Conservation (phyloP, 2,797 vertebrate species). For the Falco biarmicus region DNA sequence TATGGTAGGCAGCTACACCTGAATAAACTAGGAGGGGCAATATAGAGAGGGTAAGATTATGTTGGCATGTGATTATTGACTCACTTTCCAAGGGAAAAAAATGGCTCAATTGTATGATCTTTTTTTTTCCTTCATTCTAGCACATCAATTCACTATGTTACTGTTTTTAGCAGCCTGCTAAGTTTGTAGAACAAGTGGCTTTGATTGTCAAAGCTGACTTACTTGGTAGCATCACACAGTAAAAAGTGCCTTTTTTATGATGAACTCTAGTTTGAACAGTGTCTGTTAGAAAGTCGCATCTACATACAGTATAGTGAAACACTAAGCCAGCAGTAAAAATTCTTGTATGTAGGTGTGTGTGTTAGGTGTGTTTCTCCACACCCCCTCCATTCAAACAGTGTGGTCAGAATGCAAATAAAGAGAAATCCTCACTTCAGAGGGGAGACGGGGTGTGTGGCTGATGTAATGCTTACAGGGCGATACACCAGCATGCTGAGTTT, state of each 20-base stretch:
- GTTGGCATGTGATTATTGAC: slow-evolving; percentile 47
- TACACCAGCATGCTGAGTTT: background rate
- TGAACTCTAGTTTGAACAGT: background rate
- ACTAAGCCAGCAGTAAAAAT: background rate
- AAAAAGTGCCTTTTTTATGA: background rate
- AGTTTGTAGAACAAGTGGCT: slow-evolving; percentile 38
- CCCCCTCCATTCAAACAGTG: slow-evolving; percentile 36
- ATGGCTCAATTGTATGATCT: slow-evolving; percentile 26
- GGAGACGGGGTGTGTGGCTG: background rate
- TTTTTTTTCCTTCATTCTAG: slow-evolving; percentile 14
- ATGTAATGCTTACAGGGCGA: background rate
- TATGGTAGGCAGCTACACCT: slow-evolving; percentile 25
- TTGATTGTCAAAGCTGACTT: background rate
- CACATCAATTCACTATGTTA: background rate
- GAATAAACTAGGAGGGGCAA: slow-evolving; percentile 63
- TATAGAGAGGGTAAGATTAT: slow-evolving; percentile 33
- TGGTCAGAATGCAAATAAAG: slow-evolving; percentile 45
- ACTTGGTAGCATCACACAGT: background rate
- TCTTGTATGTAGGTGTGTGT: background rate
- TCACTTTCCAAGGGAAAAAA: slow-evolving; percentile 56
- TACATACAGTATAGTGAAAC: background rate
- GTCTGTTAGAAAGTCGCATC: background rate
- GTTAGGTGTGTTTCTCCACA: slow-evolving; percentile 26
- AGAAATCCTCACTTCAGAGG: background rate
- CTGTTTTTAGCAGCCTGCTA: slow-evolving; percentile 39